Conservation (phyloP, 1,140 invertebrate genomes). For the Papilio polyxenes region DNA sequence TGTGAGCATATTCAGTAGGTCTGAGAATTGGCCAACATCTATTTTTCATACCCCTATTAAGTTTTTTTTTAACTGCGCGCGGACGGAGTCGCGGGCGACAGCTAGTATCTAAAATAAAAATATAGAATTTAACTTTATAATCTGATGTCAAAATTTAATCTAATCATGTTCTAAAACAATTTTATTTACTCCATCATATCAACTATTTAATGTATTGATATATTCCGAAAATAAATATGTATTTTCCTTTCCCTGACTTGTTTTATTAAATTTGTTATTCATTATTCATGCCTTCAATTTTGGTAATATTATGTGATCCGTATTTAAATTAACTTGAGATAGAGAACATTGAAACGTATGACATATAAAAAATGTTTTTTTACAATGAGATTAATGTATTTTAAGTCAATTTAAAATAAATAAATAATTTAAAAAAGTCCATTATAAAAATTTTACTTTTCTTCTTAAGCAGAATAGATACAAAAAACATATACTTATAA, state of each 20-base stretch:
- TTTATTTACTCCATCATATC: neutral
- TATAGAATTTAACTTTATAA: neutral
- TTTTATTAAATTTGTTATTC: slow-evolving; percentile 1
- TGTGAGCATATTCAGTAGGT: too few species aligned
- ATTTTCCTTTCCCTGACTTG: neutral
- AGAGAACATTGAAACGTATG: neutral
- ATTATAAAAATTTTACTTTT: too few species aligned
- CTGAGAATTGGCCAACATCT: too few species aligned
- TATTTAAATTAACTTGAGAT: neutral
- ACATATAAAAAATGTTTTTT: neutral
- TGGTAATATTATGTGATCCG: neutral
- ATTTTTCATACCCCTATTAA: too few species aligned
- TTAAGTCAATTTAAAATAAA: too few species aligned
- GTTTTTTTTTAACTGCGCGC: too few species aligned
- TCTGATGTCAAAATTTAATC: neutral
- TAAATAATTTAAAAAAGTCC: too few species aligned
- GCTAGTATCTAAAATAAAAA: neutral
- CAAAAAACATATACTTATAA: too few species aligned
- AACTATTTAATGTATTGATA: neutral
- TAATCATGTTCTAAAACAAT: neutral
- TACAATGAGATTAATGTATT: too few species aligned
- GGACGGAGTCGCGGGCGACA: too few species aligned
- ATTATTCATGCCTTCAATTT: neutral
- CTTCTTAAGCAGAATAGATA: too few species aligned
- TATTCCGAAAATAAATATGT: slow-evolving; percentile 3